phyloP scores from a whole-genome alignment of 2,888 invertebrate genomes.

The Agonopterix subpropinquella region DNA sequence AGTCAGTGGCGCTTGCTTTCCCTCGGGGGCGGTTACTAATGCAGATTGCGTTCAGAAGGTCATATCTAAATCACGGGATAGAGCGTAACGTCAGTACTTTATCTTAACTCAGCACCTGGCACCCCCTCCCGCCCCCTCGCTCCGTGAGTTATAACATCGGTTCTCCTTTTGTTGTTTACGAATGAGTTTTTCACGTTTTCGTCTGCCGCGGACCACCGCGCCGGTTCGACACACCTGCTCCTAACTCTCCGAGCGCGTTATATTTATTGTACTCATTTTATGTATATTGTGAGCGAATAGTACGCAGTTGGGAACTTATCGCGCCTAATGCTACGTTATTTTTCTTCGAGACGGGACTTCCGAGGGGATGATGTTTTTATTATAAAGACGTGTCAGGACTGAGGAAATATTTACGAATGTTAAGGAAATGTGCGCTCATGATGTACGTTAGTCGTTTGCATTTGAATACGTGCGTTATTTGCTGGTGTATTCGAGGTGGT shows the following conservation, averaged over 20 bases:
- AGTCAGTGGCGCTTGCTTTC: slow-evolving; percentile 15
- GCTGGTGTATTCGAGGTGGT: slow-evolving; percentile 22
- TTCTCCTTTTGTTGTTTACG: slow-evolving; percentile 65
- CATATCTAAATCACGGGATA: slow-evolving; percentile 68
- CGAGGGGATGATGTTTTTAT: slow-evolving; percentile 65
- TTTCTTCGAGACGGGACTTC: slow-evolving; percentile 31
- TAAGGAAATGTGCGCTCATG: slow-evolving; percentile 40
- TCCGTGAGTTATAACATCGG: slow-evolving; percentile 50
- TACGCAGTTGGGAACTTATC: slow-evolving; percentile 60
- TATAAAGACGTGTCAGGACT: slow-evolving; percentile 61
- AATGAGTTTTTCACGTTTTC: slow-evolving; percentile 66
- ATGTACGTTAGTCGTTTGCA: slow-evolving; percentile 46
- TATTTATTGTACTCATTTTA: slow-evolving; percentile 54
- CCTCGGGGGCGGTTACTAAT: slow-evolving; percentile 45
- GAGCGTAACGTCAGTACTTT: slow-evolving; percentile 63
- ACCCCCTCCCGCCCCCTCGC: slow-evolving; percentile 19
- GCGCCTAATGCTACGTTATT: slow-evolving; percentile 55
- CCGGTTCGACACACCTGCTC: slow-evolving; percentile 60
- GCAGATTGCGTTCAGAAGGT: slow-evolving; percentile 66
- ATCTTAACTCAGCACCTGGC: slow-evolving; percentile 65
- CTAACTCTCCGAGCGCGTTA: slow-evolving; percentile 33
- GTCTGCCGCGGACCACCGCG: slow-evolving; percentile 42
- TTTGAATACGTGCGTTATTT: slow-evolving; percentile 41
- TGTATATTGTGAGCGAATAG: slow-evolving; percentile 52
- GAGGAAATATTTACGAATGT: slow-evolving; percentile 56